These are phyloP conservation scores for Drosophila antonietae DNA, from an alignment of 2,888 invertebrate species.

Conservation along the genomic window DNA sequence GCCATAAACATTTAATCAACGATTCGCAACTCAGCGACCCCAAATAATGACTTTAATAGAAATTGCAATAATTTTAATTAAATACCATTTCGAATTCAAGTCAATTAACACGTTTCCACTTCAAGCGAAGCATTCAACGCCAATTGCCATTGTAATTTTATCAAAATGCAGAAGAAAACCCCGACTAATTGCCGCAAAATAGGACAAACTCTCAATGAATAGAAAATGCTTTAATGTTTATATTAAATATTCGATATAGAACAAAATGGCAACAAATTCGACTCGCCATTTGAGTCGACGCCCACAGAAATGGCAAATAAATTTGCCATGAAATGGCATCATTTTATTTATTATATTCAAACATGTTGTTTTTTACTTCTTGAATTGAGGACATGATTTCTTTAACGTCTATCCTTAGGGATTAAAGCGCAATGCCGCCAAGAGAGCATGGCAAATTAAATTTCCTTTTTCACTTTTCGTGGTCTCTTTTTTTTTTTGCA, in stretches of 20 bases:
- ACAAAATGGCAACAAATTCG: slow-evolving; percentile 55
- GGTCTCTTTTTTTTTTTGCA: neutral
- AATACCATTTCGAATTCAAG: slow-evolving; percentile 32
- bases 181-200: slow-evolving; percentile 43
- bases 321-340: slow-evolving; percentile 84
- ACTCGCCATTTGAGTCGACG: slow-evolving; percentile 59
- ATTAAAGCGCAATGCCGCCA: slow-evolving; percentile 13
- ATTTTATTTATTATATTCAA: slow-evolving; percentile 20
- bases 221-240: slow-evolving; percentile 21
- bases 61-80: slow-evolving; percentile 27
- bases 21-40: slow-evolving; percentile 44
- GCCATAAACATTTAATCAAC: slow-evolving; percentile 46
- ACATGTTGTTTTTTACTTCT: slow-evolving; percentile 46
- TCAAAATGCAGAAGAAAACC: slow-evolving; percentile 31
- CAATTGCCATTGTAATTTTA: slow-evolving; percentile 52
- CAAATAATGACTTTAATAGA: slow-evolving; percentile 35
- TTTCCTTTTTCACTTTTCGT: slow-evolving; percentile 51
- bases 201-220: slow-evolving; percentile 17
- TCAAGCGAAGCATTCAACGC: slow-evolving; percentile 49
- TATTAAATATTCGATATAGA: slow-evolving; percentile 10
- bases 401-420: slow-evolving; percentile 16
- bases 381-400: slow-evolving; percentile 54
- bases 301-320: slow-evolving; percentile 81
- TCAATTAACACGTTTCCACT: slow-evolving; percentile 67
- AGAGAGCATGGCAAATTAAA: slow-evolving; percentile 67